Conservation (phyloP, 2,113 vertebrate species). For the Struthidea cinerea region DNA sequence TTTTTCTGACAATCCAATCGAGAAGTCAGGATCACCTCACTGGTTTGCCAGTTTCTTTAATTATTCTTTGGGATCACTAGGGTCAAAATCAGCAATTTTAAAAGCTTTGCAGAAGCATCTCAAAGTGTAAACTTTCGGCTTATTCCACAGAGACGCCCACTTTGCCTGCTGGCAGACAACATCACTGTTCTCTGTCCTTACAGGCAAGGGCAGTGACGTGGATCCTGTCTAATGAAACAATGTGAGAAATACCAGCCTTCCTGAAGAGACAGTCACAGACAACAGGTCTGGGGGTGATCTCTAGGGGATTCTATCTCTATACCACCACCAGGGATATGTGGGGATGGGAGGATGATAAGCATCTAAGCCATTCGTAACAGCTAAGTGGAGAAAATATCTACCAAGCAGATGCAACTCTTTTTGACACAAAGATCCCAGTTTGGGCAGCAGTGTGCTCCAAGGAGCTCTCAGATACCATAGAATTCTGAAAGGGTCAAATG, state of each 20-base stretch:
- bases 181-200: not conserved
- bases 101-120: not conserved
- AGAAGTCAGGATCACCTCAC: not conserved
- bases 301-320: not conserved
- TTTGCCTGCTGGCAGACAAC: not conserved
- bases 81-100: conserved; percentile 36
- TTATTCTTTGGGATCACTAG: not conserved
- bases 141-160: not conserved
- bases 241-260: not conserved
- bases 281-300: not conserved
- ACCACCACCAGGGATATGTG: not conserved
- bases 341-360: not conserved
- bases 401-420: not conserved
- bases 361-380: not conserved
- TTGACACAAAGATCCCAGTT: not conserved
- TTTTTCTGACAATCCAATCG: not conserved
- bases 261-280: not conserved
- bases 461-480: not conserved
- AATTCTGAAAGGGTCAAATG: not conserved
- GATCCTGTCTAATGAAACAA: not conserved
- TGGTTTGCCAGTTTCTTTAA: conserved; percentile 22
- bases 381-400: not conserved
- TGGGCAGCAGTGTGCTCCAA: not conserved
- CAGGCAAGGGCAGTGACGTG: not conserved
- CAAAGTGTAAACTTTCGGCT: not conserved